Base-by-base conservation (phyloP, 2,888 invertebrate genomes). In the Lepidocyrtinus sp. region DNA sequence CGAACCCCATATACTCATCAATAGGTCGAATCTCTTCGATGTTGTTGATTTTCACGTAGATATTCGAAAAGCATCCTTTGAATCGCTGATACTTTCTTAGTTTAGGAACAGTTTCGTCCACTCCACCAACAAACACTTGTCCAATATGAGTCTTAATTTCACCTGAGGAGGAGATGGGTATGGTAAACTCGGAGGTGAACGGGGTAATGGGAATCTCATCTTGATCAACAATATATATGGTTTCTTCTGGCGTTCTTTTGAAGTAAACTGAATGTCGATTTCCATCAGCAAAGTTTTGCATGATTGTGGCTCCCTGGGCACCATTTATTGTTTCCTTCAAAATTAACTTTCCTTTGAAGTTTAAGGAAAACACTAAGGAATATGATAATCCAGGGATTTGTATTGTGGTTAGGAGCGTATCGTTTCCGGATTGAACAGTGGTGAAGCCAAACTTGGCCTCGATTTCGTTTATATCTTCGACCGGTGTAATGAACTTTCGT, bases 1-100 rank as follows among this genome's bases (percentile, higher is more conserved):
- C 95, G 88, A 95, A 96, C n/a, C 95, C 89, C 95, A 96, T 96
- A 89, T 96, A 96, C 87, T 96, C 96, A 89, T 96, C 96, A 65
- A 96, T 89, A 0, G 96, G 96, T 87, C 95, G 95, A 94, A 96
- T 95, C 76, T 91, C 90, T 75, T 91, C 90, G 85, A 93, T 91
- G 80, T 93, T 93, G 88, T 96, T 95, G 80, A 96, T 93, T 89
- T 94, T 93, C 81, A 96, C 93, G 84, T 95, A 93, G 64, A 96
- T 94, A 89, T 96, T 96, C 83, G 96, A 96, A 82, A 96, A 90
- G 88, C 96, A 96, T 75, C 96, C 96, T 87, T 94, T 95, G 89
- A 96, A 96, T 85, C 95, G 94, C 88, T 94, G 95, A 88, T 94
- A 96, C 79, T 94, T 93, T 81, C 92, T 93, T 86, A 96, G 93